Conservation (phyloP, 2,888 invertebrate species). For the Acanthoscelides obtectus region DNA sequence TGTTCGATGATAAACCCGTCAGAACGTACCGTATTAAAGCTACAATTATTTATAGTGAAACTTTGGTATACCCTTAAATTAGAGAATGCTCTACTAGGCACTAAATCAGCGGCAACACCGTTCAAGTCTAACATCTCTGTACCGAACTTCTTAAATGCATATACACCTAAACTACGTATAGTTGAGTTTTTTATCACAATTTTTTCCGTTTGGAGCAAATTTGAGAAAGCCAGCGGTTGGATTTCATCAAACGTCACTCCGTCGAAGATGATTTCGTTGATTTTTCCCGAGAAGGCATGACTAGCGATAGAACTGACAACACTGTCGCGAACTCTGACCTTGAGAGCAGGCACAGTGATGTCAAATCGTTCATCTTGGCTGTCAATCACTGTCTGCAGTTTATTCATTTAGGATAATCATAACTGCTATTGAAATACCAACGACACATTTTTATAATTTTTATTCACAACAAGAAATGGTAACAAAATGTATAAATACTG, state of each 20-base stretch:
- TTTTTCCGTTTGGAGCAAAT: slow-evolving; percentile 53
- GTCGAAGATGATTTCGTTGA: slow-evolving; percentile 63
- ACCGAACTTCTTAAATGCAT: slow-evolving; percentile 77
- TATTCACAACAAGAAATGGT: neutral
- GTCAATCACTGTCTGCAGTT: too few relatives aligned
- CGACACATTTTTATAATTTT: too few relatives aligned
- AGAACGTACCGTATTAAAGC: slow-evolving; percentile 60
- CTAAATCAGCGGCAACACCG: slow-evolving; percentile 55
- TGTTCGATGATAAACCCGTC: slow-evolving; percentile 64
- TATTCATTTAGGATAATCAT: slow-evolving; percentile 1
- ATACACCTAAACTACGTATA: slow-evolving; percentile 59
- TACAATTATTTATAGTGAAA: slow-evolving; percentile 62
- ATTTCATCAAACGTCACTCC: slow-evolving; percentile 59
- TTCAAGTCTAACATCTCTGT: slow-evolving; percentile 61
- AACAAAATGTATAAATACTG: slow-evolving; percentile 1
- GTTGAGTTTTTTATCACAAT: slow-evolving; percentile 60
- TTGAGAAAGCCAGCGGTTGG: slow-evolving; percentile 70
- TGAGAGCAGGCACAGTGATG: slow-evolving; percentile 38
- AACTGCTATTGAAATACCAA: too few relatives aligned
- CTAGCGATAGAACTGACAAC: slow-evolving; percentile 48
- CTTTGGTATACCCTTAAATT: slow-evolving; percentile 66
- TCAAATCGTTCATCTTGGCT: too few relatives aligned
- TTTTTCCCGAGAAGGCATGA: slow-evolving; percentile 65
- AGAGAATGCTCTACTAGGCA: slow-evolving; percentile 70
- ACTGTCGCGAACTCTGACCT: slow-evolving; percentile 47